Conservation (phyloP, 2,888 invertebrate species). For the Hypolimnas misippus region DNA sequence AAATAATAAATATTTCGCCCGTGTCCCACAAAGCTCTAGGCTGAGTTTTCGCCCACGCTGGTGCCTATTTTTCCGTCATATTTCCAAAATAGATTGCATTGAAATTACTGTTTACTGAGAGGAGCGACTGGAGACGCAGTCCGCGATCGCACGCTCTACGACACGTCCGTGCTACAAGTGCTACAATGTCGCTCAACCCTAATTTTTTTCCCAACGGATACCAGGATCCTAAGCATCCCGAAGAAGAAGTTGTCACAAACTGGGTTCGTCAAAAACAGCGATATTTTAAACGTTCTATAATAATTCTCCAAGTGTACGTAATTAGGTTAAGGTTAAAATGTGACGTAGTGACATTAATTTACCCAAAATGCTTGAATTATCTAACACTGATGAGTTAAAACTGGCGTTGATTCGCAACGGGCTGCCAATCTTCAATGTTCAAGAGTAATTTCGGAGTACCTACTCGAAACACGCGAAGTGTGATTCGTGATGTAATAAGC, state of each 20-base stretch:
- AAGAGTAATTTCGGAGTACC: conserved; percentile 57
- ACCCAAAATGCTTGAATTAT: conserved; percentile 8
- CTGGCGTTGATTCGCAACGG: conserved; percentile 21
- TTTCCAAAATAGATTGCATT: conserved; percentile 83
- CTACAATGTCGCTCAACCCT: conserved; percentile 73
- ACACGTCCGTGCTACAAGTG: conserved; percentile 68
- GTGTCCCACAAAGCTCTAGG: conserved; percentile 63
- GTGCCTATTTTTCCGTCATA: conserved; percentile 73
- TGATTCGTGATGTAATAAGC: conserved; percentile 76
- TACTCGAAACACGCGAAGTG: conserved; percentile 68
- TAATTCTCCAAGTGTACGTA: conserved; percentile 1
- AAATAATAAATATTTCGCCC: conserved; percentile 48
- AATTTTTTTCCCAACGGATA: conserved; percentile 82
- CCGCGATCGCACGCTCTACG: conserved; percentile 70
- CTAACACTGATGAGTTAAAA: conserved; percentile 11
- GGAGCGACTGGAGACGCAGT: conserved; percentile 75
- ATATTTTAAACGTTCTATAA: conserved; percentile 16
- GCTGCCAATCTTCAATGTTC: conserved; percentile 29
- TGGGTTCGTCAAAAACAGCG: conserved; percentile 79
- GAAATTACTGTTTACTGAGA: conserved; percentile 79
- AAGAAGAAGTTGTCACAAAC: conserved; percentile 84
- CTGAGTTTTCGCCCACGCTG: conserved; percentile 71
- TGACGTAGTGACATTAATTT: conserved; percentile 21
- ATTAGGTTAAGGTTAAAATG: conserved; percentile 8
- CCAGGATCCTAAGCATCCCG: conserved; percentile 81